These are phyloP conservation scores for Amia ocellicauda DNA, from an alignment of 2,113 vertebrate genomes.

Conservation along the genomic window DNA sequence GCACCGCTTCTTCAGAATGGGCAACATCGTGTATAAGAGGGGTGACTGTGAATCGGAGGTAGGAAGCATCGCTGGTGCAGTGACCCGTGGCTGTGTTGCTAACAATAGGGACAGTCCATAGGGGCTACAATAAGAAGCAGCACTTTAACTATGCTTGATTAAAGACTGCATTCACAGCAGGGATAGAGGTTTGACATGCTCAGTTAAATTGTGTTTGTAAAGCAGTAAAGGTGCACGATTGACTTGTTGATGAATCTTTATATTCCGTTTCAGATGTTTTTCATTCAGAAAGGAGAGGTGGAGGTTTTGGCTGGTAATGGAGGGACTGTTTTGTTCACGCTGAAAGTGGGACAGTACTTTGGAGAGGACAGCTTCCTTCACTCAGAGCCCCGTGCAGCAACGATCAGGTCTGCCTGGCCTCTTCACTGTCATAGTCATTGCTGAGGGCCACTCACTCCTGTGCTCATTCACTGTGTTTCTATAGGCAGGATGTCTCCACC, in stretches of 20 bases:
- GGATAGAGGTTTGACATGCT: too few relatives aligned
- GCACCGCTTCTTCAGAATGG: conserved; percentile 22
- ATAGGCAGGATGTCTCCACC: not conserved
- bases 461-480: too few relatives aligned
- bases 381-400: conserved; percentile 21
- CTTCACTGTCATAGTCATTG: too few relatives aligned
- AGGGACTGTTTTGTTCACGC: conserved; percentile 13
- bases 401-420: conserved; percentile 20
- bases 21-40: conserved; percentile 18
- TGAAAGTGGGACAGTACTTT: conserved; percentile 31
- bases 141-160: too few relatives aligned
- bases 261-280: conserved; percentile 32
- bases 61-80: not conserved
- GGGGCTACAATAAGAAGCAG: too few relatives aligned
- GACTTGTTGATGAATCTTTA: too few relatives aligned
- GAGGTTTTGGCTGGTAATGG: conserved; percentile 23
- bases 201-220: too few relatives aligned
- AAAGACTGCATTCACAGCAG: too few relatives aligned
- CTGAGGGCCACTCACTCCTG: too few relatives aligned
- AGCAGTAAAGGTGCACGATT: too few relatives aligned
- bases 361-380: conserved; percentile 29
- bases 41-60: conserved; percentile 29
- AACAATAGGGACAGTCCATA: too few relatives aligned
- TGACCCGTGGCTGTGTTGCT: too few relatives aligned
- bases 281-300: conserved; percentile 31